phyloP scores from a whole-genome alignment of 2,888 invertebrate genomes.

The Metopia argyrocephala region DNA sequence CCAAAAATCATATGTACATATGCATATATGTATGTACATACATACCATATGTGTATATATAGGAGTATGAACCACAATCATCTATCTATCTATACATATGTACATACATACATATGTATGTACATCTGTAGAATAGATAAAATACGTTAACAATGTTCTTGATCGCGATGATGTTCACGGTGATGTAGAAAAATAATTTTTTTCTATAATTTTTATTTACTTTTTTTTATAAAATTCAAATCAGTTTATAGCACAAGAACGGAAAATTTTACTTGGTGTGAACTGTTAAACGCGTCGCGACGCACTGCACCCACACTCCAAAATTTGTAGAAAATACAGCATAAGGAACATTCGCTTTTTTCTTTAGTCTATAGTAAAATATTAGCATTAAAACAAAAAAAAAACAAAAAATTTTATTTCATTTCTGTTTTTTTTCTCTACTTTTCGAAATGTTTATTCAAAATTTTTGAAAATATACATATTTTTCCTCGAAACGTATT shows the following conservation, averaged over 20 bases:
- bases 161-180: constrained; percentile 11
- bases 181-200: constrained; percentile 39
- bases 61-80: not conserved
- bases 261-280: constrained; percentile 60
- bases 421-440: constrained; percentile 5
- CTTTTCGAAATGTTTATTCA: constrained; percentile 53
- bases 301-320: constrained; percentile 79
- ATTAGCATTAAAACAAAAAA: constrained; percentile 33
- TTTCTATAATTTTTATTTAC: constrained; percentile 28
- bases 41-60: too few relatives aligned
- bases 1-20: constrained; percentile 49
- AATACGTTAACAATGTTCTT: not conserved
- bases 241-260: constrained; percentile 35
- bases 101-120: constrained; percentile 5
- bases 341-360: constrained; percentile 40
- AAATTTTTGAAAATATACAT: constrained; percentile 52
- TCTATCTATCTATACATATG: not conserved
- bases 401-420: constrained; percentile 23
- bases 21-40: not conserved
- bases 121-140: constrained; percentile 4
- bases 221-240: constrained; percentile 15
- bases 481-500: constrained; percentile 4
- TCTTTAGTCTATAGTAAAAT: constrained; percentile 31
- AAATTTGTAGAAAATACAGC: constrained; percentile 70
- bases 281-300: constrained; percentile 74